These are phyloP conservation scores for Rhynchophorus ferrugineus DNA, from an alignment of 1,140 invertebrate species.

Conservation along the genomic window DNA sequence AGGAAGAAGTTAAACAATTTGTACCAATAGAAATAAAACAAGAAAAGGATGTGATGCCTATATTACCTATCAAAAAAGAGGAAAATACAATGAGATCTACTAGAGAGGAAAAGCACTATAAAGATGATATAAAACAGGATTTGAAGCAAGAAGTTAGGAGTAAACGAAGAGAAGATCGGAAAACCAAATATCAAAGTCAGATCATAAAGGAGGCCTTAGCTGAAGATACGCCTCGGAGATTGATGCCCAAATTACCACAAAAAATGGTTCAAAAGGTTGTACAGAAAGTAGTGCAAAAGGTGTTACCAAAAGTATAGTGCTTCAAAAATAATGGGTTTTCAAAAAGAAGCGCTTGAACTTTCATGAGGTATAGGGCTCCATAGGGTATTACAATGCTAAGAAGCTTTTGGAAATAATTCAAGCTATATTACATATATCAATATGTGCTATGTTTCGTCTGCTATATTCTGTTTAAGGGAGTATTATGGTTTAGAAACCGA, in stretches of 20 bases:
- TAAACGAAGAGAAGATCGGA: constrained; percentile 8
- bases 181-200: background rate
- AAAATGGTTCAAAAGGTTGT: background rate
- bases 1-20: background rate
- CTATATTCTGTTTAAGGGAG: no score
- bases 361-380: no score
- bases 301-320: background rate
- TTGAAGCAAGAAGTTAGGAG: constrained; percentile 4
- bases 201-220: constrained; percentile 1
- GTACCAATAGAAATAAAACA: constrained; percentile 1
- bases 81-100: constrained; percentile 4
- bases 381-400: no score
- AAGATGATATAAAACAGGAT: no score
- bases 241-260: background rate
- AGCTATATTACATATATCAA: no score
- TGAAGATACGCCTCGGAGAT: background rate
- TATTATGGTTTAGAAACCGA: no score
- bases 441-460: no score
- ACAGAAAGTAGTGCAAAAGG: background rate
- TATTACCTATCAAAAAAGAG: background rate
- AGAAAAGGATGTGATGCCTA: background rate
- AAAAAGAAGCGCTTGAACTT: no score
- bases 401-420: no score
- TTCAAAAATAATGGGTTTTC: no score
- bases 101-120: background rate